phyloP scores from a whole-genome alignment of 2,888 invertebrate genomes.

The Limnephilus lunatus region DNA sequence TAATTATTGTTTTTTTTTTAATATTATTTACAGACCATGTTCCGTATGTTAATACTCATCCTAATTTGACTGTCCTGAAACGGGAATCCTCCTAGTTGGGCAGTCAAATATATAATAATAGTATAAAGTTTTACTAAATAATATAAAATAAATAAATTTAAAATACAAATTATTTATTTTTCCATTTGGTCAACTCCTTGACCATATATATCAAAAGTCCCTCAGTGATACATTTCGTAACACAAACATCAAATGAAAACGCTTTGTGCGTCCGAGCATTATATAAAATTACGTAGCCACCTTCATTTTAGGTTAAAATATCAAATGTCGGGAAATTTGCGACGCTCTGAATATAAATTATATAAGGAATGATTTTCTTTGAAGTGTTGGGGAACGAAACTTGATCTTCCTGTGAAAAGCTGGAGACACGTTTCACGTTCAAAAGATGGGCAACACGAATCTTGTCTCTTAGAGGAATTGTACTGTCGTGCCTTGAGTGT shows the following conservation, averaged over 20 bases:
- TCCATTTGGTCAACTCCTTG: too few species aligned
- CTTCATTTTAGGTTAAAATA: neutral
- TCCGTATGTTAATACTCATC: too few species aligned
- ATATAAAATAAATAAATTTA: too few species aligned
- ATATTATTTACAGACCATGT: too few species aligned
- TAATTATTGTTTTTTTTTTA: too few species aligned
- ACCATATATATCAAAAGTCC: neutral
- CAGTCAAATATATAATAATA: too few species aligned
- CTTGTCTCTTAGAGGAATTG: neutral
- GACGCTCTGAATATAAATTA: neutral
- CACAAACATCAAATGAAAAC: neutral
- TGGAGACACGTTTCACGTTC: neutral
- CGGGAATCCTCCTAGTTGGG: too few species aligned
- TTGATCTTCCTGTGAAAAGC: conserved; percentile 15
- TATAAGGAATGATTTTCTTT: neutral
- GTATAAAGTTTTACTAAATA: too few species aligned
- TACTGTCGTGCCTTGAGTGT: neutral
- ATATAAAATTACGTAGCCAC: neutral
- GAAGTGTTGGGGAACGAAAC: neutral
- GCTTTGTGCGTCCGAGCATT: too few species aligned
- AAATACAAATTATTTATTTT: too few species aligned
- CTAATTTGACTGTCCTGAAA: too few species aligned
- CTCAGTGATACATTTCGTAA: neutral
- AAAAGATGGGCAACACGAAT: neutral
- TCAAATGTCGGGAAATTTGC: neutral